Base-by-base conservation (phyloP, 1,140 invertebrate species). In the Eueides isabella region DNA sequence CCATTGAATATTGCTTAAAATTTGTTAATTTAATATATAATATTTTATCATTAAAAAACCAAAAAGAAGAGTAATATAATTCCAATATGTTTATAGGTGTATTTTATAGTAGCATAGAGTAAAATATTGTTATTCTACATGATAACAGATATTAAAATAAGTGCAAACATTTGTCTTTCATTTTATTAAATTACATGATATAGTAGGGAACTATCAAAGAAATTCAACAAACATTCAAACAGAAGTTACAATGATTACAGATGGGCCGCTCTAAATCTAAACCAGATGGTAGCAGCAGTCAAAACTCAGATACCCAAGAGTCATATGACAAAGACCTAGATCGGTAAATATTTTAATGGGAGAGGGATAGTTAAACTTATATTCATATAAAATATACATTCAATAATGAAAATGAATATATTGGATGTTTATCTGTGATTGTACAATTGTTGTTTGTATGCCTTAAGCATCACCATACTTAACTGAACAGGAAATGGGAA, bases 261-360 rank as follows among this genome's bases (percentile, higher is more conserved):
- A 91, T 91, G 85, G 89, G 86, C 81, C 82, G 85, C 55, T 85
- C 85, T 88, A 92, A 84, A 75, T 74, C 79, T 82, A 88, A 85
- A 82, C 76, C 78, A 35, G 79, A 78, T 69, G 81, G 78, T 81
- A 89, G 84, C 84, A 84, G 85, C 83, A 84, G 80, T 75, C 82
- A 86, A 77, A 86, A 82, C 83, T 87, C 90, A 82, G 86, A 91
- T 81, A 82, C 74, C 77, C 80, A 80, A 78, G 88, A 91, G 61
- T 62, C 81, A 44, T 76, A 72, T 83, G 90, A 91, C 82, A 90
- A 87, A 90, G 90, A 89, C 78, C 84, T 92, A 85, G 83, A 92
- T 84, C 80, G 90, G 90, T 92, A 92, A 92, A 86, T 90, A 90
- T 88, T 77, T 61, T 64, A 68, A 55, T 61, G 38, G 41, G 70